These are phyloP conservation scores for Glandiceps talaboti DNA, from an alignment of 53 echinoderm and acorn worm genomes.

Conservation along the genomic window DNA sequence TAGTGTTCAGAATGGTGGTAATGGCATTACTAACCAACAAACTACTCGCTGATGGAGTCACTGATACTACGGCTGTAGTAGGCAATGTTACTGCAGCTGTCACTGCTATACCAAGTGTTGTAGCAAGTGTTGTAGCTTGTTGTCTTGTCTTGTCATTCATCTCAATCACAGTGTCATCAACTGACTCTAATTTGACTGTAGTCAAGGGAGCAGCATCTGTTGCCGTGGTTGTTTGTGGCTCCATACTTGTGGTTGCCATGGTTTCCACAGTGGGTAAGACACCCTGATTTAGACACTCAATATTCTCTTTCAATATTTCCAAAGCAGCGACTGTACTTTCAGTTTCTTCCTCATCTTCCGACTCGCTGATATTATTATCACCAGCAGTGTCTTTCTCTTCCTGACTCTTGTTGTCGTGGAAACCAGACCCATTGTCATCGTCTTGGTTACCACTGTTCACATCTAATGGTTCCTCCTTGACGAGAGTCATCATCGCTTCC, in stretches of 20 bases:
- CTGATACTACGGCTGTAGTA: neutral
- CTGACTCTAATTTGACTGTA: neutral
- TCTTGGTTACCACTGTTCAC: neutral
- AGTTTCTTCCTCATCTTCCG: constrained; percentile 45
- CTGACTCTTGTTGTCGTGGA: neutral
- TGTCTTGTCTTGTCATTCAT: neutral
- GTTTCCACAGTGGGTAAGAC: neutral
- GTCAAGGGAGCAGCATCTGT: neutral
- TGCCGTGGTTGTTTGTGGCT: neutral
- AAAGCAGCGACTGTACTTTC: neutral
- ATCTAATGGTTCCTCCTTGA: neutral
- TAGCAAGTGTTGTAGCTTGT: neutral
- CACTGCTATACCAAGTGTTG: neutral
- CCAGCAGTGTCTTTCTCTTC: constrained; percentile 22
- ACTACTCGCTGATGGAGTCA: neutral
- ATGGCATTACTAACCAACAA: neutral
- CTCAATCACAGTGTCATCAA: neutral
- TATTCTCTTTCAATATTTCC: neutral
- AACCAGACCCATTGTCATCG: neutral
- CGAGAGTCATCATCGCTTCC: neutral
- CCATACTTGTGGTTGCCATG: neutral
- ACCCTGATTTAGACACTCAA: neutral
- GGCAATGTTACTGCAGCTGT: neutral
- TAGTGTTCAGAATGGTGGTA: neutral
- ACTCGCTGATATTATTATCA: constrained; percentile 27